A percentile compares a stretch with the other conserved stretches of the same genome.
Evolutionary conservation across 2,113 vertebrate genomes (phyloP).

Genomic region (Agapornis roseicollis): DNA sequence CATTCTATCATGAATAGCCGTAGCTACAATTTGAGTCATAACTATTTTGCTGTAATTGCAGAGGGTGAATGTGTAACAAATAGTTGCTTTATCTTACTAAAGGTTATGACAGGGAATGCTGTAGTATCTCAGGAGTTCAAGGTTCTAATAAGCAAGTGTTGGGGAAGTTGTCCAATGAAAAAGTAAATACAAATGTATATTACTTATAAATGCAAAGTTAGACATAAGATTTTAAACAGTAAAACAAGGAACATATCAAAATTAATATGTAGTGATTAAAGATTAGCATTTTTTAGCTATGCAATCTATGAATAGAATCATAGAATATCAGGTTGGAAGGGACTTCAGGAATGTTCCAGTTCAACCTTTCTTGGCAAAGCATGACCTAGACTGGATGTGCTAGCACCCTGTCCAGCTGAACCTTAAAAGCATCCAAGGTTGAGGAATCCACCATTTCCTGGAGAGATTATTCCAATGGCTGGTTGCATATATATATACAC

Average conservation of each 20-base stretch:
- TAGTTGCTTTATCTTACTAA: not conserved
- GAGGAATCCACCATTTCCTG: not conserved
- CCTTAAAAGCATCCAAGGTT: not conserved
- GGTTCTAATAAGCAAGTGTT: not conserved
- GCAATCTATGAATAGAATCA: not conserved
- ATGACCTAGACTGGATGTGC: not conserved
- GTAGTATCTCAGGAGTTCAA: constrained; percentile 5
- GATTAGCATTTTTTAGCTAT: not conserved
- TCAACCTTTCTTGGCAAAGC: not conserved
- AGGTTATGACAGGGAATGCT: not conserved
- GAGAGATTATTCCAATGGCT: not conserved
- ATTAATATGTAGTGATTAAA: not conserved
- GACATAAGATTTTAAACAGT: not conserved
- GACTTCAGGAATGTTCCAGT: not conserved
- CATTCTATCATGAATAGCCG: not conserved
- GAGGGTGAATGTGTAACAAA: not conserved
- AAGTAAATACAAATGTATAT: not conserved
- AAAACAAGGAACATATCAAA: not conserved
- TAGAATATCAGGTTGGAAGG: not conserved
- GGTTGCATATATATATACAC: not conserved
- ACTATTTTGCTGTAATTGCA: not conserved
- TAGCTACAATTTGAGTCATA: not conserved
- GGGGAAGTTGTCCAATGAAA: not conserved
- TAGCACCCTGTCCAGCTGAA: not conserved
- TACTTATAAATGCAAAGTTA: not conserved